Evolutionary conservation across 2,797 vertebrate species (phyloP).

Genomic region (Sebastes diploproa): DNA sequence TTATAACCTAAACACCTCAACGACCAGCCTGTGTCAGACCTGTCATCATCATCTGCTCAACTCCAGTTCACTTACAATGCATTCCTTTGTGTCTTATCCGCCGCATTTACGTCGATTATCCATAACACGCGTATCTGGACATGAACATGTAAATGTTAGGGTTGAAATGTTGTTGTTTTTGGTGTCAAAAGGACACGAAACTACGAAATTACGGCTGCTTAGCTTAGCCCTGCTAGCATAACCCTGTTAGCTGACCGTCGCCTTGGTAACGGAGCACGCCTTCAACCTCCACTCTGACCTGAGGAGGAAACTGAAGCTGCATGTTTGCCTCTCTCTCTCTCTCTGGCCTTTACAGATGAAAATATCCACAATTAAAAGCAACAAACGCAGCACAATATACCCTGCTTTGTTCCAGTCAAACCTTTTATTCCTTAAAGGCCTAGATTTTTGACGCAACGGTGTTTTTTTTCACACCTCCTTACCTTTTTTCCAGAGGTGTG

Average conservation of each 20-base stretch:
- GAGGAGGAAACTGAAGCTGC: slow-evolving; percentile 49
- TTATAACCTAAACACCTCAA: neutral
- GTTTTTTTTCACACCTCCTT: neutral
- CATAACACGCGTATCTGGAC: slow-evolving; percentile 8
- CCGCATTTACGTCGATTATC: slow-evolving; percentile 18
- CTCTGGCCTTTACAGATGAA: neutral
- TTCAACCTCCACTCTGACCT: slow-evolving; percentile 81
- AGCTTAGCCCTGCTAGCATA: slow-evolving; percentile 56
- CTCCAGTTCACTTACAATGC: slow-evolving; percentile 67
- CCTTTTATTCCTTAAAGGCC: slow-evolving; percentile 35
- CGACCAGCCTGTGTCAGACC: neutral
- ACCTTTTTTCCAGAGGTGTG: slow-evolving; percentile 76
- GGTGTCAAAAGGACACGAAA: neutral
- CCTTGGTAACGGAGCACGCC: slow-evolving; percentile 90
- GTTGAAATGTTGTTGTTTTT: neutral
- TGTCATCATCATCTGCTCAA: neutral
- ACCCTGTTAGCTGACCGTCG: slow-evolving; percentile 87
- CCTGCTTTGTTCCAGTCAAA: neutral
- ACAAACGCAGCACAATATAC: neutral
- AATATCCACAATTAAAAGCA: neutral
- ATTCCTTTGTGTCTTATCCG: slow-evolving; percentile 54
- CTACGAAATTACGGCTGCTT: slow-evolving; percentile 17
- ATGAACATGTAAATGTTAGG: slow-evolving; percentile 7
- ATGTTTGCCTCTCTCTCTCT: neutral
- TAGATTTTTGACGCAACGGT: slow-evolving; percentile 1